Percentiles rank a stretch among this genome's conserved stretches.
phyloP scores from a whole-genome alignment of 2,888 invertebrate species.

The Neoascia interrupta region DNA sequence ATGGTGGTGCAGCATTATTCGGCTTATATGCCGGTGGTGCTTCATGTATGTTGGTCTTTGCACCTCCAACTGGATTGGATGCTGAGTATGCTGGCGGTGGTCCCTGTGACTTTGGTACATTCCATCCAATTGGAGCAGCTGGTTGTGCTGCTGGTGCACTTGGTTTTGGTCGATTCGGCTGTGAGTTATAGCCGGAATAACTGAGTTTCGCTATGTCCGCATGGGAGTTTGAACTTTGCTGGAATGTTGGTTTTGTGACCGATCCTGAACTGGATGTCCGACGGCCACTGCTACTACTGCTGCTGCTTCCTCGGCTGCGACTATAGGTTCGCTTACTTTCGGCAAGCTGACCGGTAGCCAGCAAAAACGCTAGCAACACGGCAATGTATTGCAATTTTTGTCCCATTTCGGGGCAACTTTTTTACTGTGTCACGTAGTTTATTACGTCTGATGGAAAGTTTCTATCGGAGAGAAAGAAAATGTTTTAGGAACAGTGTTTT shows the following conservation, averaged over 20 bases:
- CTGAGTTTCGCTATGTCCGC: constrained; percentile 77
- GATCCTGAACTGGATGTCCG: constrained; percentile 72
- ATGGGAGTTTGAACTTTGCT: constrained; percentile 75
- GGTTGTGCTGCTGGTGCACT: constrained; percentile 69
- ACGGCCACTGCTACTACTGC: constrained; percentile 71
- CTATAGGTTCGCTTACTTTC: constrained; percentile 75
- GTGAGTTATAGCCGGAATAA: constrained; percentile 77
- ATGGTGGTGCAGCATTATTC: constrained; percentile 74
- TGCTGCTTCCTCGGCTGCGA: constrained; percentile 74
- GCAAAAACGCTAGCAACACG: constrained; percentile 47
- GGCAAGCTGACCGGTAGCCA: constrained; percentile 70
- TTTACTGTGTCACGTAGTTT: background rate
- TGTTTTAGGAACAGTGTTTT: too few species aligned
- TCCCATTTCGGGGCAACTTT: constrained; percentile 46
- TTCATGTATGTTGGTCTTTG: constrained; percentile 76
- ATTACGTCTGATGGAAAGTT: background rate
- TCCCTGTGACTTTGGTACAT: constrained; percentile 76
- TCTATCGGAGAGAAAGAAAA: background rate
- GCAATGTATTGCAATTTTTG: constrained; percentile 52
- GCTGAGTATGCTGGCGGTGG: constrained; percentile 78
- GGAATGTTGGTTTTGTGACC: constrained; percentile 76
- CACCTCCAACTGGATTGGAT: constrained; percentile 76
- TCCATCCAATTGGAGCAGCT: constrained; percentile 77
- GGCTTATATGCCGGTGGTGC: constrained; percentile 76
- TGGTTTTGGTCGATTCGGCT: constrained; percentile 76